Conservation (phyloP, 2,113 vertebrate genomes). For the Leuciscus idus region DNA sequence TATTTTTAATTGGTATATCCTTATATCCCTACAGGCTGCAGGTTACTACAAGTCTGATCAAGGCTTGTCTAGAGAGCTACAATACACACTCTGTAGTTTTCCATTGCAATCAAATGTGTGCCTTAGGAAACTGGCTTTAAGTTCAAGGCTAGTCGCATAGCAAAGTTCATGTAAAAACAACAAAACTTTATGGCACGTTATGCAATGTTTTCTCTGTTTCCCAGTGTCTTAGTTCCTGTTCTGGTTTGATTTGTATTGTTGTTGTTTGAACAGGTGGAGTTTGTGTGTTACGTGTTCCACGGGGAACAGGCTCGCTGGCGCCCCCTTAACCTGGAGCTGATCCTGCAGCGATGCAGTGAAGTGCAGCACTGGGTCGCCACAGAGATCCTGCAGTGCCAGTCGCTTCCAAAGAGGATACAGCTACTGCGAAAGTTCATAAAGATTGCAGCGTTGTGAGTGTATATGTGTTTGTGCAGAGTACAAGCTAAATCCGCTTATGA, state of each 20-base stretch:
- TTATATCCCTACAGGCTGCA: neutral
- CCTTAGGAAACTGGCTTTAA: neutral
- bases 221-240: neutral
- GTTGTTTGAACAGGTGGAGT: conserved; percentile 84
- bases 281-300: conserved; percentile 94
- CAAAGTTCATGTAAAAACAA: conserved; percentile 2
- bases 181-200: neutral
- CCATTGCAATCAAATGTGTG: conserved; percentile 7
- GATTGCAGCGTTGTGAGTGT: conserved; percentile 90
- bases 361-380: conserved; percentile 98
- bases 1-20: neutral
- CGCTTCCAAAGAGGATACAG: conserved; percentile 87
- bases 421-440: conserved; percentile 98
- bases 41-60: neutral
- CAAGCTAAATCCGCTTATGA: neutral
- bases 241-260: neutral
- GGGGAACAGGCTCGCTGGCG: conserved; percentile 92
- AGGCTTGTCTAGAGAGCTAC: neutral
- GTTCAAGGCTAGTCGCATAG: neutral
- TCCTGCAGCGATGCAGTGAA: conserved; percentile 95
- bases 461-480: neutral
- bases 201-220: conserved; percentile 9
- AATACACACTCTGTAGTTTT: neutral
- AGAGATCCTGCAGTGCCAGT: conserved; percentile 92
- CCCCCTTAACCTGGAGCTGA: conserved; percentile 94